Conservation (phyloP, 2,113 vertebrate genomes). For the Irena cyanogastra region DNA sequence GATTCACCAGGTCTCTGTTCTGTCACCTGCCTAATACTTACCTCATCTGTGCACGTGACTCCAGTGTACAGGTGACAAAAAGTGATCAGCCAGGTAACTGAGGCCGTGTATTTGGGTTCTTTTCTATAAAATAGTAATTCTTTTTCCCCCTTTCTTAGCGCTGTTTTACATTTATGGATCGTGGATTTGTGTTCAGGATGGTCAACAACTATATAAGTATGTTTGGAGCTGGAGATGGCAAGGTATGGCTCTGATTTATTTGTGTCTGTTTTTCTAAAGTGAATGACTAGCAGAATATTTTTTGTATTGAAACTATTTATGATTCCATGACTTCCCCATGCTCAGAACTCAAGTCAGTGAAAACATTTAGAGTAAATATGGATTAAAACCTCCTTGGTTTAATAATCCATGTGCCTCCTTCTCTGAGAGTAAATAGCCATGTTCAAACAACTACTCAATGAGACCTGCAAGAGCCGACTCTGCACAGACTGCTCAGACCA, state of each 20-base stretch:
- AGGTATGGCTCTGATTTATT: conserved; percentile 73
- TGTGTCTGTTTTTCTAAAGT: not conserved
- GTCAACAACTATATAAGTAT: conserved; percentile 92
- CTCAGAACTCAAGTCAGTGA: not conserved
- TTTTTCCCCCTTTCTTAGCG: conserved; percentile 67
- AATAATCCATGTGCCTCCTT: not conserved
- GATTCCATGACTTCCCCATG: not conserved
- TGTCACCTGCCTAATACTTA: not conserved
- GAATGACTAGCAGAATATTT: not conserved
- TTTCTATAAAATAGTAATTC: not conserved
- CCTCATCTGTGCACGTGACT: not conserved
- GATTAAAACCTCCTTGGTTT: not conserved
- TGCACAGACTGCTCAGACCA: not conserved
- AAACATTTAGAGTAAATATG: not conserved
- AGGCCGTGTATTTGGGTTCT: not conserved
- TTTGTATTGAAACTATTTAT: not conserved
- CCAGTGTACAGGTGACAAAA: not conserved
- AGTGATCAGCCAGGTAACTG: not conserved
- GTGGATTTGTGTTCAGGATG: conserved; percentile 92
- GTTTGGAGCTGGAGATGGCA: conserved; percentile 87
- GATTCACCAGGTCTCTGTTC: not conserved
- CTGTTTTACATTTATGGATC: conserved; percentile 94
- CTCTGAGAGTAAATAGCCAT: not conserved
- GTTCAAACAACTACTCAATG: not conserved
- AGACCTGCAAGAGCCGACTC: not conserved